Evolutionary conservation across 2,113 vertebrate genomes (phyloP), one percentile per base, ranked within the genome.

Genomic region (Micromys minutus): DNA sequence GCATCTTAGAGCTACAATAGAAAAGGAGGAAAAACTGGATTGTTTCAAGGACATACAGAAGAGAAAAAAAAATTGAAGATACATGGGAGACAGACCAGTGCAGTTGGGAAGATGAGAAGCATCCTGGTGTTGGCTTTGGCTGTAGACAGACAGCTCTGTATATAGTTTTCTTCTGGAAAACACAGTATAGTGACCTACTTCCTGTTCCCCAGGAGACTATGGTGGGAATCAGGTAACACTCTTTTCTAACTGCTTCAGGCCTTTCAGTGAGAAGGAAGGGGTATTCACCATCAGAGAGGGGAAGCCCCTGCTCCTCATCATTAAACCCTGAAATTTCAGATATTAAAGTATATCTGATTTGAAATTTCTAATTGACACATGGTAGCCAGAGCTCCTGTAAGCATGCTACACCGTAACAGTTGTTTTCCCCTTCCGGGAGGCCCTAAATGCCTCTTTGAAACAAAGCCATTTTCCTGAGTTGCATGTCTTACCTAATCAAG

Each of bases 401-500:
- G 83, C 1, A 13, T 26, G 4, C 26, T 31, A 17, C 39, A 19
- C 83, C 42, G 52, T 45, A 80, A 67, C 76, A 52, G 34, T 17
- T 34, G 4, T 19, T 31, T 29, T 5, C 21, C 17, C 13, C 50
- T 0, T 67, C 65, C 34, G 16, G 31, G 5, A 50, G 17, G 19
- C n/a, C 74, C 87, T 85, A 91, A 93, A 91, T 81, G 55, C 71
- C 84, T 77, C 34, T 76, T 93, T 75, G 47, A 65, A 88, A 71
- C 47, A 87, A 63, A 13, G n/a, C 77, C 94, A 91, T 69, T 93
- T 85, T 89, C 86, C 77, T 24, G 36, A 85, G 42, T 52, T 65
- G 88, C 74, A 86, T 84, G 42, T 89, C 94, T 94, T 86, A 83
- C 16, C 81, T 94, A 92, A 93, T 92, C 69, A 94, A 89, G 69